phyloP scores from a whole-genome alignment of 2,797 vertebrate genomes.

The Meda fulgida region DNA sequence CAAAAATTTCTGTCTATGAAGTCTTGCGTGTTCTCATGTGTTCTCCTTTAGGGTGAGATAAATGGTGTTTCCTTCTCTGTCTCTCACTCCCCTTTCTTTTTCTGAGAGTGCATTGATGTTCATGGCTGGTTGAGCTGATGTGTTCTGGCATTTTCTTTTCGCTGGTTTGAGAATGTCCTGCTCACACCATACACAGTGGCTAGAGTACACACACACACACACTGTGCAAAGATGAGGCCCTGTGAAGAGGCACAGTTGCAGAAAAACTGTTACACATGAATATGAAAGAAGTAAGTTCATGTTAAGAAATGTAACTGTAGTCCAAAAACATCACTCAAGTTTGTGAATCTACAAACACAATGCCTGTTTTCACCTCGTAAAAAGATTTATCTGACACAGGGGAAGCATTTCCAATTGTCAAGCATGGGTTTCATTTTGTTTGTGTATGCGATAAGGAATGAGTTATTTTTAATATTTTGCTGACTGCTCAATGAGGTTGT shows the following conservation, averaged over 20 bases:
- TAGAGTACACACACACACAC: constrained; percentile 39
- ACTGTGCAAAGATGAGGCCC: constrained; percentile 38
- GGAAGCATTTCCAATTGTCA: constrained; percentile 2
- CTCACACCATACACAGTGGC: constrained; percentile 36
- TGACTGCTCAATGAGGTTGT: constrained; percentile 9
- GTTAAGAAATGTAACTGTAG: constrained; percentile 37
- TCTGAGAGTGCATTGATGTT: constrained; percentile 73
- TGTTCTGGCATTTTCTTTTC: constrained; percentile 73
- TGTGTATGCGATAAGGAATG: background rate
- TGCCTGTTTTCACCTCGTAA: background rate
- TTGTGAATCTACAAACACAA: background rate
- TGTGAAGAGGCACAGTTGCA: constrained; percentile 33
- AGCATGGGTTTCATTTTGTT: background rate
- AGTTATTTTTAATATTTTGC: constrained; percentile 21
- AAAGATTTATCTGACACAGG: background rate
- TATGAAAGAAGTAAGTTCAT: constrained; percentile 27
- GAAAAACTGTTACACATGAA: constrained; percentile 33
- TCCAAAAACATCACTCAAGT: constrained; percentile 17
- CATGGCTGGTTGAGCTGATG: constrained; percentile 73
- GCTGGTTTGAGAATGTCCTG: constrained; percentile 52
- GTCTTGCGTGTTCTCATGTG: constrained; percentile 15
- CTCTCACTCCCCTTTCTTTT: constrained; percentile 58
- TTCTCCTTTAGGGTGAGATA: constrained; percentile 46
- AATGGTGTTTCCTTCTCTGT: constrained; percentile 37
- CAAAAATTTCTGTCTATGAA: constrained; percentile 1